Percentiles rank a stretch among this genome's conserved stretches.
These are phyloP conservation scores for Manis pentadactyla DNA, from an alignment of 2,797 vertebrate genomes.

Conservation along the genomic window DNA sequence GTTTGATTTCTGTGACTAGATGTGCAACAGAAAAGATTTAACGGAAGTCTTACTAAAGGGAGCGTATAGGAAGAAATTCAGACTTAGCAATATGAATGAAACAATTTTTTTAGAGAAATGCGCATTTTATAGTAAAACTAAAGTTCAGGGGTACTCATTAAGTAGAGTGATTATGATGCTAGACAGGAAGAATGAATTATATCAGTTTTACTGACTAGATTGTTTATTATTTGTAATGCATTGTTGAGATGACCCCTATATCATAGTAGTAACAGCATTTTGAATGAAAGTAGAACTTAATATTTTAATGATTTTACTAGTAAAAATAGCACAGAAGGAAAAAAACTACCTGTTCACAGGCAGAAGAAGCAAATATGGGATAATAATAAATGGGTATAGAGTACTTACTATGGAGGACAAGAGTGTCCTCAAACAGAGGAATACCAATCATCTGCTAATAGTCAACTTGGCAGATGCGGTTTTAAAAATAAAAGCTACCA, in stretches of 20 bases:
- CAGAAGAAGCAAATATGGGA: conserved; percentile 37
- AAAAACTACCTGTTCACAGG: background rate
- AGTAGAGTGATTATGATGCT: background rate
- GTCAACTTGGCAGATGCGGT: conserved; percentile 16
- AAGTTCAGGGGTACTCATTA: background rate
- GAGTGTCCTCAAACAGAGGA: background rate
- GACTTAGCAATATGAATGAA: background rate
- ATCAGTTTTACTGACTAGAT: background rate
- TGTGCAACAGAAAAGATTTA: conserved; percentile 21
- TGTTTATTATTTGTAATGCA: conserved; percentile 15
- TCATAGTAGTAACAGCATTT: background rate
- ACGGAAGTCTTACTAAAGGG: background rate
- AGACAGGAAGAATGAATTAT: conserved; percentile 9
- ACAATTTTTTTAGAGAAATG: background rate
- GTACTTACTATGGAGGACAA: background rate
- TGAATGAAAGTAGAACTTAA: conserved; percentile 2
- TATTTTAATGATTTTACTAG: conserved; percentile 30
- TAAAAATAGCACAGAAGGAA: conserved; percentile 38
- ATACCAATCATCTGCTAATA: background rate
- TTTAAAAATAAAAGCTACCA: conserved; percentile 35
- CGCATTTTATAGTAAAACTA: conserved; percentile 10
- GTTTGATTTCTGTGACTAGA: conserved; percentile 48
- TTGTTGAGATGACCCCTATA: conserved; percentile 40
- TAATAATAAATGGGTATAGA: background rate
- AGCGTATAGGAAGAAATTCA: background rate